Base-by-base conservation (phyloP, 2,113 vertebrate species). In the Carettochelys insculpta region DNA sequence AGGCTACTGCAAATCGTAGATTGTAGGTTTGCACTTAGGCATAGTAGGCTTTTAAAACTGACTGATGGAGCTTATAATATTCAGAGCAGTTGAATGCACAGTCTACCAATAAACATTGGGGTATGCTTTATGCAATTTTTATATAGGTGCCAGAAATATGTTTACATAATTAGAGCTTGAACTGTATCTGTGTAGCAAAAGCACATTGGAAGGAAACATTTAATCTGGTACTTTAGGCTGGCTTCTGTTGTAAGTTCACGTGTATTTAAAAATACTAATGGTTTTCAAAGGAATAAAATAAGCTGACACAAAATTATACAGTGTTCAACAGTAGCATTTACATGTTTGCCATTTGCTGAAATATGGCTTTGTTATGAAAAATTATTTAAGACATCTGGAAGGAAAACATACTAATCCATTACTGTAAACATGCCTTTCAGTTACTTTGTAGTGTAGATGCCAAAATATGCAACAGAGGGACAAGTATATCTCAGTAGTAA, bases 211-310 rank as follows among this genome's bases (percentile, higher is more conserved):
- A 93, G 82, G 93, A 94, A 56, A 84, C 48, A 43, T 86, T 38
- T 79, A 76, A 83, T 92, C 88, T 95, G 91, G 82, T 92, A 95
- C 95, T 97, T 94, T 94, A 88, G 77, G 77, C 95, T 96, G 93
- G 89, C 92, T 97, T 97, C 92, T 95, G 92, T 96, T 96, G 83
- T 90, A 79, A 93, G 86, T 82, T 91, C 90, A 73, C 61, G 53
- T 78, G 48, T 88, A 85, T 94, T 95, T 96, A 79, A 94, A 91
- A 93, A 94, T 86, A 61, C 86, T 94, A 83, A 54, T 89, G 86
- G 94, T 96, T 93, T 93, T 90, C 56, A 50, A 83, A 94, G 61
- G 73, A 80, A 86, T 80, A 54, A 27, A 85, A 79, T 73, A 52
- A 90, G 94, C 41, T 89, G 85, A 93, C 89, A 58, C 58, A 73